Evolutionary conservation across 2,888 invertebrate species (phyloP).

Genomic region (Heliconius erato): DNA sequence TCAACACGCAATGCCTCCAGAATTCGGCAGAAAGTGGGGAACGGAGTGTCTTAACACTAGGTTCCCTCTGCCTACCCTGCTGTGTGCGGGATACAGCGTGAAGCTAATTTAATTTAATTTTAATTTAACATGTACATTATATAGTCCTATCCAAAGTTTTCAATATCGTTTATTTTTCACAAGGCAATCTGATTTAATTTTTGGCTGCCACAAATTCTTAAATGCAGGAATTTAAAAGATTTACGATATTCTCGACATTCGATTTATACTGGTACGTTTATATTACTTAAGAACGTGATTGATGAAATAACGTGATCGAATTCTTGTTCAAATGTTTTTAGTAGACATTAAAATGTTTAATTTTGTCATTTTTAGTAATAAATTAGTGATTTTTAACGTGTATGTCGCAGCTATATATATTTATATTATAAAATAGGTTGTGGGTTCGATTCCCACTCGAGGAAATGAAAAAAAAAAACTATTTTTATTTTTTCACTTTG

Average conservation of each 20-base stretch:
- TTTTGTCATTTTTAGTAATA: neutral
- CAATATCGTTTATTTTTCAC: slow-evolving; percentile 37
- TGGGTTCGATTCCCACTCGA: neutral
- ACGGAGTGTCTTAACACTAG: too few relatives aligned
- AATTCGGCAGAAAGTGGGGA: too few relatives aligned
- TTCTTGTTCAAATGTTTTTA: slow-evolving; percentile 45
- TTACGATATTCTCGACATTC: slow-evolving; percentile 56
- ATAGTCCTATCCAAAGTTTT: neutral
- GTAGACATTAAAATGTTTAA: neutral
- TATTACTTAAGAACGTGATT: slow-evolving; percentile 48
- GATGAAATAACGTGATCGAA: slow-evolving; percentile 45
- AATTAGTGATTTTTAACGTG: neutral
- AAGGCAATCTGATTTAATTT: slow-evolving; percentile 45
- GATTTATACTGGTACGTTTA: slow-evolving; percentile 51
- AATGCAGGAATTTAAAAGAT: slow-evolving; percentile 60
- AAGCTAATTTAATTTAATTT: too few relatives aligned
- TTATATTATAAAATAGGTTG: neutral
- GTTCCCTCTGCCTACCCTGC: too few relatives aligned
- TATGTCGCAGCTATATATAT: neutral
- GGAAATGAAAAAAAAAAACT: neutral
- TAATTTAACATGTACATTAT: too few relatives aligned
- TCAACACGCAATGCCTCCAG: too few relatives aligned
- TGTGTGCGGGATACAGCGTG: too few relatives aligned
- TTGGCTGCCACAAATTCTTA: slow-evolving; percentile 43
- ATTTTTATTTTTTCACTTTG: neutral